These are phyloP conservation scores for Sebastiscus tertius DNA, from an alignment of 2,797 vertebrate genomes.

Conservation along the genomic window DNA sequence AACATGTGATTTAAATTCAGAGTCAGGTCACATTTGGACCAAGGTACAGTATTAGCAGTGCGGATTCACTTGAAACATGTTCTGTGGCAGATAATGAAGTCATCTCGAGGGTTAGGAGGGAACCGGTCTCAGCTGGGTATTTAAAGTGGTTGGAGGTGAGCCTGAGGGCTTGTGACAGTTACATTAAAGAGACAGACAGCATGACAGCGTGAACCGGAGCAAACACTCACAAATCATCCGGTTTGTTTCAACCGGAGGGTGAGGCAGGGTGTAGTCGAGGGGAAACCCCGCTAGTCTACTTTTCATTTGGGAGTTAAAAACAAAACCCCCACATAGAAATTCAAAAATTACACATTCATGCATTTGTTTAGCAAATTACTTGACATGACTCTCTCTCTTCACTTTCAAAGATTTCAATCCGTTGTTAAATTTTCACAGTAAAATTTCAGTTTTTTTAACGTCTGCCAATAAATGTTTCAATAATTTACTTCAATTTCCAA, in stretches of 20 bases:
- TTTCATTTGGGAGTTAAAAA: not conserved
- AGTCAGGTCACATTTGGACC: not conserved
- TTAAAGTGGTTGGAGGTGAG: not conserved
- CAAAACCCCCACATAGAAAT: not conserved
- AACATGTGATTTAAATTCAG: not conserved
- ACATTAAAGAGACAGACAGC: not conserved
- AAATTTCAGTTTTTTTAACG: no score
- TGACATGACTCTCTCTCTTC: not conserved
- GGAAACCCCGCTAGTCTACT: not conserved
- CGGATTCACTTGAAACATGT: not conserved
- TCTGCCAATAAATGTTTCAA: no score
- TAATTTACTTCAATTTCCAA: no score
- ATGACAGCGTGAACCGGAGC: not conserved
- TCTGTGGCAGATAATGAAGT: constrained; percentile 24
- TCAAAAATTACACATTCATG: not conserved
- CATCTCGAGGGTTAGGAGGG: constrained; percentile 2
- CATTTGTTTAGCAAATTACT: not conserved
- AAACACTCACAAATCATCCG: not conserved
- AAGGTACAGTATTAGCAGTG: not conserved
- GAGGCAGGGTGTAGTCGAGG: not conserved
- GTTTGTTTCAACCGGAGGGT: not conserved
- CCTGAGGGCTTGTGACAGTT: not conserved
- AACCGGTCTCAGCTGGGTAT: not conserved
- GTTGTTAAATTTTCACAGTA: no score
- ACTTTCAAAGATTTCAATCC: no score